Base-by-base conservation (phyloP, 1,140 invertebrate genomes). In the Teleogryllus occipitalis region DNA sequence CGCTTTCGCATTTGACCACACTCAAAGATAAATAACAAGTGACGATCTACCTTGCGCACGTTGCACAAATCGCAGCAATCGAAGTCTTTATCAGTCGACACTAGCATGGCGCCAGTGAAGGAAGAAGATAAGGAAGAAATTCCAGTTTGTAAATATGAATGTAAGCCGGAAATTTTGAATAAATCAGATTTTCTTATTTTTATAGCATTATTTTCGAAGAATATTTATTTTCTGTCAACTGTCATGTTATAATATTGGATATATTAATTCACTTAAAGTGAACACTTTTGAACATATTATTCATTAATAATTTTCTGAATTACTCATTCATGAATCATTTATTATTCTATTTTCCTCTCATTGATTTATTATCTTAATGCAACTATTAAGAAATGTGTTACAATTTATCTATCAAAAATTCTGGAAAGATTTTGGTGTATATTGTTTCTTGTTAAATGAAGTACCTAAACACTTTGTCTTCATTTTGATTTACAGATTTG, bases 401-500 rank as follows among this genome's bases (percentile, higher is more conserved):
- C 8, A 48, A n/a, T 15, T 7, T 22, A 12, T 47, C 8, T 77
- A 14, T 47, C 8, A 47, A 21, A 4, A 18, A 21, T 77, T 47
- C 0, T 77, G 10, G n/a, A 77, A n/a, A 4, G 27, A 7, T 6
- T 0, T 21, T 76, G 22, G 75, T 22, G 15, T 76, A 27, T 21
- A 46, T 14, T 80, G n/a, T 27, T 79, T 76, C 75, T 76, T 79
- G 47, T 80, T 82, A 81, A 80, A 81, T 49, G 81, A 79, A 78
- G 82, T 83, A 81, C 83, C n/a, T n/a, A 39, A 39, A 39, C 27
- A 39, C 27, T 2, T 2, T 39, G 27, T 39, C n/a, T n/a, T 75
- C 80, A 79, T 83, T 83, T 80, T 83, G 84, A 84, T 80, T 93
- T 92, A 80, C 88, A 97, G 96, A 98, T 91, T 89, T 99, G 83